Evolutionary conservation across 2,888 invertebrate genomes (phyloP).

Genomic region (Hypolimnas misippus): DNA sequence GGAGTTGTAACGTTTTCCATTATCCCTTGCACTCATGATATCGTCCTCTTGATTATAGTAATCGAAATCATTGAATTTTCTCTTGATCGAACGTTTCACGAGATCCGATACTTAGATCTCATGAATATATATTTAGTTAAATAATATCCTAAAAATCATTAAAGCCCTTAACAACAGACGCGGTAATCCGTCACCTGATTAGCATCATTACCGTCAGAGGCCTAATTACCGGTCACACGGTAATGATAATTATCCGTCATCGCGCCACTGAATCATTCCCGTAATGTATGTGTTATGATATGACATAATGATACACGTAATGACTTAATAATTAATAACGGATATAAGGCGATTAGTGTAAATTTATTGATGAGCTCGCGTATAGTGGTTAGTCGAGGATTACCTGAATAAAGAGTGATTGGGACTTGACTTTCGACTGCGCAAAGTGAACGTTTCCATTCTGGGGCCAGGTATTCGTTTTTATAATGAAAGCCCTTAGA

Average conservation of each 20-base stretch:
- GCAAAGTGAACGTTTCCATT: too few species aligned
- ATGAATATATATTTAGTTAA: too few species aligned
- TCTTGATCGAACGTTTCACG: too few species aligned
- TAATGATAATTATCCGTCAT: conserved; percentile 1
- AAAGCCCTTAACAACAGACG: neutral
- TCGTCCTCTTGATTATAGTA: too few species aligned
- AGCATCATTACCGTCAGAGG: conserved; percentile 2
- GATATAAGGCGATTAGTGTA: conserved; percentile 19
- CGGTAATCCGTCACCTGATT: conserved; percentile 9
- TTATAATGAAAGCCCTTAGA: too few species aligned
- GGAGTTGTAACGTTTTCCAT: too few species aligned
- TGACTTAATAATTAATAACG: conserved; percentile 13
- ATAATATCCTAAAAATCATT: neutral
- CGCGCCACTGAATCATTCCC: conserved; percentile 2
- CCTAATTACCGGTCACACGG: neutral
- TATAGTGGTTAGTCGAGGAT: neutral
- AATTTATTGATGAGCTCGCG: conserved; percentile 12
- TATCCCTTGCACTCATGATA: too few species aligned
- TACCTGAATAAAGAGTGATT: neutral
- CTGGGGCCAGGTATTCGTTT: too few species aligned
- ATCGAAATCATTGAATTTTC: too few species aligned
- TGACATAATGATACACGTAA: conserved; percentile 7
- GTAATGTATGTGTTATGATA: neutral
- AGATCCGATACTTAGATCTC: too few species aligned
- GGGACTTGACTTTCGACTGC: too few species aligned